These are phyloP conservation scores for Hemibagrus wyckioides DNA, from an alignment of 2,113 vertebrate species.

Conservation along the genomic window DNA sequence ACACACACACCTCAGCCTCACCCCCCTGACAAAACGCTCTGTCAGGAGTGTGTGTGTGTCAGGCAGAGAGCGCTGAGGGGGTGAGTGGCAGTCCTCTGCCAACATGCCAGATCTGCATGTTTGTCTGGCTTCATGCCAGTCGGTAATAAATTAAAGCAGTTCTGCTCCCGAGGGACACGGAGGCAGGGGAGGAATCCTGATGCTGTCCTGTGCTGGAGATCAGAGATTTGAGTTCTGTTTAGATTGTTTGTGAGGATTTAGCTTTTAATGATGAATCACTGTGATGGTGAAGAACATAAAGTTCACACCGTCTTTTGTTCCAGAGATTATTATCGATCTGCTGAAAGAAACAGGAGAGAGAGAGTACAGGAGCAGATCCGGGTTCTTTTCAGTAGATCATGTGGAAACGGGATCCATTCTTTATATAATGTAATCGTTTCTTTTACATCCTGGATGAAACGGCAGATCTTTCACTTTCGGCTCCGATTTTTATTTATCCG, in stretches of 20 bases:
- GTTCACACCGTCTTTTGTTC: neutral
- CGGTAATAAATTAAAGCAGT: slow-evolving; percentile 57
- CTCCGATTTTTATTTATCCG: slow-evolving; percentile 46
- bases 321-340: neutral
- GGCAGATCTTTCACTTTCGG: neutral
- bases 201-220: slow-evolving; percentile 4
- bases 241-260: neutral
- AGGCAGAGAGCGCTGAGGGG: slow-evolving; percentile 17
- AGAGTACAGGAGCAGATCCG: neutral
- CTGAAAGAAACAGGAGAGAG: neutral
- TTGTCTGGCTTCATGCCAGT: slow-evolving; percentile 52
- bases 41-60: slow-evolving; percentile 44
- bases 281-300: neutral
- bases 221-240: neutral
- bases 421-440: neutral
- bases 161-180: slow-evolving; percentile 31
- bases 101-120: slow-evolving; percentile 57
- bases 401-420: too few species aligned
- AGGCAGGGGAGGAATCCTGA: slow-evolving; percentile 29
- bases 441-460: neutral
- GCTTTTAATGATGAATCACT: slow-evolving; percentile 22
- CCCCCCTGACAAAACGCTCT: slow-evolving; percentile 48
- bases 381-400: neutral
- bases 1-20: neutral
- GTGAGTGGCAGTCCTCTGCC: slow-evolving; percentile 48